These are phyloP conservation scores for Digitonthophagus gazella DNA, from an alignment of 2,888 invertebrate species.

Conservation along the genomic window DNA sequence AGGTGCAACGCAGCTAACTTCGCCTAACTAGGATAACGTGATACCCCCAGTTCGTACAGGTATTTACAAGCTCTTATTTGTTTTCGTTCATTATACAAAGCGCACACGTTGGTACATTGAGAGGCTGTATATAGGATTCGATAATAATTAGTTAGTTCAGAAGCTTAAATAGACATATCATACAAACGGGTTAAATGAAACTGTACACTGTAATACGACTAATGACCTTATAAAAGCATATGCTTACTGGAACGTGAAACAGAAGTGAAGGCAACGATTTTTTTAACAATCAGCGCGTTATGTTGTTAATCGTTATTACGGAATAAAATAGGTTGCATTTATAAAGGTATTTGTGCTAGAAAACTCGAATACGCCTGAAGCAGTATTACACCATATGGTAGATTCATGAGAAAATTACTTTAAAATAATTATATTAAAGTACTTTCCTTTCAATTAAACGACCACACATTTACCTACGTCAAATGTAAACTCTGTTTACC, in stretches of 20 bases:
- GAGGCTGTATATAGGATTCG: no score
- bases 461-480: background rate
- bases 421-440: no score
- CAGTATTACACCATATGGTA: background rate
- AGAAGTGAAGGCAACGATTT: background rate
- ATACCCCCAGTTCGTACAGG: background rate
- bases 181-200: no score
- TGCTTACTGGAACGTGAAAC: background rate
- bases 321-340: background rate
- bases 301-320: background rate
- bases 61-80: background rate
- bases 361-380: background rate
- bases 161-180: no score
- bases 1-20: slow-evolving; percentile 8
- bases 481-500: no score
- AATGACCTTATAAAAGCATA: background rate
- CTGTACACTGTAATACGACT: no score
- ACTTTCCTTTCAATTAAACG: background rate
- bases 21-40: background rate
- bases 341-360: background rate
- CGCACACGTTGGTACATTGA: no score
- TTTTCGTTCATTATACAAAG: background rate
- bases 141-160: no score
- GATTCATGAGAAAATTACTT: no score
- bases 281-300: background rate